phyloP scores from a whole-genome alignment of 2,113 vertebrate species.

The Gallinago paraguaiae region DNA sequence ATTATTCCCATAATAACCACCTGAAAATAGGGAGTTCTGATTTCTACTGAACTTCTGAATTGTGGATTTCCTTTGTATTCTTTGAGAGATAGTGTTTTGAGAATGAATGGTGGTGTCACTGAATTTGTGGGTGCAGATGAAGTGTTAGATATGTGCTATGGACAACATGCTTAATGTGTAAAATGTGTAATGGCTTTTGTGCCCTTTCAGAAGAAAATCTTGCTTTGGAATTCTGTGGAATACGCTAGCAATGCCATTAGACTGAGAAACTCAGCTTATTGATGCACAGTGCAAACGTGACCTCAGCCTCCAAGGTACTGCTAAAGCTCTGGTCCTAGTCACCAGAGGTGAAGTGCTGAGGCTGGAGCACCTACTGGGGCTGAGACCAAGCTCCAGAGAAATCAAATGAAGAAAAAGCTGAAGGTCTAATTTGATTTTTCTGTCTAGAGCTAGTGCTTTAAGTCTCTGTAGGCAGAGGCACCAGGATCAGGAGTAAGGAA shows the following conservation, averaged over 20 bases:
- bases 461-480: not conserved
- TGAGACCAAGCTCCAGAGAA: not conserved
- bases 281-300: not conserved
- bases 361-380: not conserved
- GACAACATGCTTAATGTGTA: accelerated
- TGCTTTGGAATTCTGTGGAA: not conserved
- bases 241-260: not conserved
- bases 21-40: not conserved
- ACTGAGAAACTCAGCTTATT: not conserved
- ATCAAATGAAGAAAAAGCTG: not conserved
- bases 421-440: not conserved
- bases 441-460: not conserved
- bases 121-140: not conserved
- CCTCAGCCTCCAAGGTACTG: not conserved
- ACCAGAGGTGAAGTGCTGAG: not conserved
- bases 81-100: not conserved
- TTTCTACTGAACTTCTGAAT: not conserved
- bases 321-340: not conserved
- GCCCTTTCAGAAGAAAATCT: not conserved
- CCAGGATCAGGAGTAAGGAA: not conserved
- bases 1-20: not conserved
- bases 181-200: not conserved
- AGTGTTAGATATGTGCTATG: not conserved
- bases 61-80: not conserved
- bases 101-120: not conserved